A percentile compares a stretch with the other conserved stretches of the same genome.
phyloP scores from a whole-genome alignment of 1,140 invertebrate species.

The Tetramorium simillimum region DNA sequence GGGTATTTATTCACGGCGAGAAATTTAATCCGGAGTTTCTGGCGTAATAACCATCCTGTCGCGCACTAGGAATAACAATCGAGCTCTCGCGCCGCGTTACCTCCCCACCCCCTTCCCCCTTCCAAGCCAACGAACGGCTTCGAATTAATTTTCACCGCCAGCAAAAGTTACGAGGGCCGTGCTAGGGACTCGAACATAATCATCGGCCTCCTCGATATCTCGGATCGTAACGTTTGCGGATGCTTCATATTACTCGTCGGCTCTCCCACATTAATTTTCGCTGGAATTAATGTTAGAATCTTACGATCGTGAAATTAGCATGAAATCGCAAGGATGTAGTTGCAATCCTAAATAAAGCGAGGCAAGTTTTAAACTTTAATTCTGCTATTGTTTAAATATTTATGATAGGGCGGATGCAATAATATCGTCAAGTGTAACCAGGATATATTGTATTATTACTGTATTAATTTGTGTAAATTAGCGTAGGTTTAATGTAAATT shows the following conservation, averaged over 20 bases:
- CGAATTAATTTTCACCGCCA: conserved; percentile 59
- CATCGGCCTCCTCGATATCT: conserved; percentile 24
- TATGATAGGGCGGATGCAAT: neutral
- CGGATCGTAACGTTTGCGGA: neutral
- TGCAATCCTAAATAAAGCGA: neutral
- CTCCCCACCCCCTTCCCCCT: neutral
- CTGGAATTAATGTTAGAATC: neutral
- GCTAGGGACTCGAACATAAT: conserved; percentile 17
- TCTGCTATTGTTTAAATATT: neutral
- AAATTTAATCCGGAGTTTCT: conserved; percentile 60
- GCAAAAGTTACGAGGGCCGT: conserved; percentile 13
- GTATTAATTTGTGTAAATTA: conserved; percentile 31
- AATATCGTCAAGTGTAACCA: neutral
- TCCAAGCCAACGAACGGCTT: conserved; percentile 2
- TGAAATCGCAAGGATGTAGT: too few relatives aligned
- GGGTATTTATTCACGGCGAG: conserved; percentile 61
- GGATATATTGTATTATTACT: neutral
- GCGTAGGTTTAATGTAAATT: neutral
- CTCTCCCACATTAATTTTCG: conserved; percentile 1
- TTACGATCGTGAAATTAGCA: neutral
- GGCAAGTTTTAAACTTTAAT: neutral
- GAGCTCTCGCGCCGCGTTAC: conserved; percentile 17
- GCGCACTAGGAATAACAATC: conserved; percentile 63
- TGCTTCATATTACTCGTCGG: neutral
- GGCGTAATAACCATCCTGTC: conserved; percentile 60